Percentiles rank a stretch among this genome's conserved stretches.
phyloP scores from a whole-genome alignment of 2,888 invertebrate species.

The Fragum sueziense region DNA sequence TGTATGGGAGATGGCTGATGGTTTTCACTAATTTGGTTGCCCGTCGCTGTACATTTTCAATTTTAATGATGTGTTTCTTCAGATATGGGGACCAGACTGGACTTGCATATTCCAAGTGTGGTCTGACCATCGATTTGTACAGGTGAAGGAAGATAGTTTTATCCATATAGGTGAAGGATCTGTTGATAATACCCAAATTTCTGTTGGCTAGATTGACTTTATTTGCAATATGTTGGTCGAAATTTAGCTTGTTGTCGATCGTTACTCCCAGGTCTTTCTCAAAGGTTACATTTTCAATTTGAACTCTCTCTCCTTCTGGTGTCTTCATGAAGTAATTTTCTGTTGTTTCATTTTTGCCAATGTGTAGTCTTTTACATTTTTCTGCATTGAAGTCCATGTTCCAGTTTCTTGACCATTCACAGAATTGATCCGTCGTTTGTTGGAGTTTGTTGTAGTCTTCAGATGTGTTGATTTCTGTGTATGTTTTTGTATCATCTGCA shows the following conservation, averaged over 20 bases:
- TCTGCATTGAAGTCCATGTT: neutral
- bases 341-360: neutral
- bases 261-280: neutral
- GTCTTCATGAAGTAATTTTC: too few relatives aligned
- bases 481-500: neutral
- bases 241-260: neutral
- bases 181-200: neutral
- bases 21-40: too few relatives aligned
- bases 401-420: neutral
- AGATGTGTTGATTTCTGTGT: neutral
- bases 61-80: neutral
- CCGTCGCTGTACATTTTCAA: neutral
- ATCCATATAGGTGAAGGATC: neutral
- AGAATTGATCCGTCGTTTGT: neutral
- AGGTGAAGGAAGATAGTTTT: neutral
- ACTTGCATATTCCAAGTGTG: neutral
- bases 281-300: neutral
- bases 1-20: too few relatives aligned
- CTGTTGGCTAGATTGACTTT: neutral
- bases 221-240: neutral
- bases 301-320: neutral
- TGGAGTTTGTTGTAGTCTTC: neutral
- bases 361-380: neutral
- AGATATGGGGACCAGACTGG: neutral
- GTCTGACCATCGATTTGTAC: neutral